These are phyloP conservation scores for Acrobasis suavella DNA, from an alignment of 2,888 invertebrate species.

Conservation along the genomic window DNA sequence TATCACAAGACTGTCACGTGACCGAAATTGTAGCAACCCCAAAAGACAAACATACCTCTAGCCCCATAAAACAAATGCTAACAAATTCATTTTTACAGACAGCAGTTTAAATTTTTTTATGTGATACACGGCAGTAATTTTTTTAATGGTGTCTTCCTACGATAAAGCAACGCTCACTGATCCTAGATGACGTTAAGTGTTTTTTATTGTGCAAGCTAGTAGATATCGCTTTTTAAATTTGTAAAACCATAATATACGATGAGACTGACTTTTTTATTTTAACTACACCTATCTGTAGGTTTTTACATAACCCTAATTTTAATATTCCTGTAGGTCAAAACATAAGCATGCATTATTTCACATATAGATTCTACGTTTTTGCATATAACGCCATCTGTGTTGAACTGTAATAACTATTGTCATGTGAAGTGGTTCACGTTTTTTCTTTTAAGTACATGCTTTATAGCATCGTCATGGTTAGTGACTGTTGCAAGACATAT, in stretches of 20 bases:
- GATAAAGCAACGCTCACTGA: too few relatives aligned
- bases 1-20: too few relatives aligned
- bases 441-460: background rate
- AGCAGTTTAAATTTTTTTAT: too few relatives aligned
- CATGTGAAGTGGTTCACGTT: background rate
- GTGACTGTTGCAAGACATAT: background rate
- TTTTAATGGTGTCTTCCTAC: too few relatives aligned
- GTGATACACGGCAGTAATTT: too few relatives aligned
- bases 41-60: too few relatives aligned
- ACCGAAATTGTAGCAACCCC: too few relatives aligned
- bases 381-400: background rate
- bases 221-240: constrained; percentile 35
- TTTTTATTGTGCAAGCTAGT: constrained; percentile 1
- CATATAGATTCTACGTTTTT: too few relatives aligned
- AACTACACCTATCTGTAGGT: background rate
- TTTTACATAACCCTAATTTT: background rate
- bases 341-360: background rate
- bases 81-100: too few relatives aligned
- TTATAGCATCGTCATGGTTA: background rate
- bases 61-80: too few relatives aligned
- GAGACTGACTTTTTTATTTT: constrained; percentile 22
- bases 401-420: background rate
- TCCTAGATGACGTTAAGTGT: constrained; percentile 15
- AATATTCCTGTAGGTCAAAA: too few relatives aligned
- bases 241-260: constrained; percentile 23